Base-by-base conservation (phyloP, 92 coral and sea anemone genomes). In the Anthopleura xanthogrammica region DNA sequence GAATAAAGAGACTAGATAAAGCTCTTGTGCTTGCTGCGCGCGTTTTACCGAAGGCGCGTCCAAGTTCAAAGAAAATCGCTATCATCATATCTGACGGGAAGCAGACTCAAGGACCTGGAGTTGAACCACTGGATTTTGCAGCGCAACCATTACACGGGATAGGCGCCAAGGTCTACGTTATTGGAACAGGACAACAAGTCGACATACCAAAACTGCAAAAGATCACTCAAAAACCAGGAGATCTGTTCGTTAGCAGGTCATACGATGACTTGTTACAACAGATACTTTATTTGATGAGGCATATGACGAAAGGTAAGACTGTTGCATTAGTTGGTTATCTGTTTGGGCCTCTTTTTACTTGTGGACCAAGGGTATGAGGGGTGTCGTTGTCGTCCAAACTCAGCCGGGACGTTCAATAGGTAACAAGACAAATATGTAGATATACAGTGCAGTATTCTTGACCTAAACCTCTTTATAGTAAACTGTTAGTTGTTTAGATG, bases 41-140 rank as follows among this genome's bases (percentile, higher is more conserved):
- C 68, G 66, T 89, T 55, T 86, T 92, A 9, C 83, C 90, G 12
- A 89, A 90, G 78, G 79, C 87, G 55, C 80, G 98, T 52, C 88
- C 87, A 22, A 85, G 88, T 50, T 88, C 87, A 23, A 75, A 80
- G 75, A 94, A 94, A 71, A 64, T 94, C 60, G 91, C 89, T 43
- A 74, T 94, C 58, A 57, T 94, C 7, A 77, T 94, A 41, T 88
- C 98, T 3, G 95, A 81, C 72, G 95, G 98, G 12, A 85, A 87
- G 88, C 88, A 87, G 19, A 78, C 72, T 83, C 54, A 60, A 20
- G 66, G 74, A 16, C 90, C 93, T 75, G 98, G 93, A 9, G 72
- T 60, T 11, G 98, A 90, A 22, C 88, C 91, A 12, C 52, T 92
- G 14, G 86, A 50, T 12, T 91, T 68, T 20, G 90, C 93, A 1